These are phyloP conservation scores for Moxostoma hubbsi DNA, from an alignment of 2,797 vertebrate genomes.

Conservation along the genomic window DNA sequence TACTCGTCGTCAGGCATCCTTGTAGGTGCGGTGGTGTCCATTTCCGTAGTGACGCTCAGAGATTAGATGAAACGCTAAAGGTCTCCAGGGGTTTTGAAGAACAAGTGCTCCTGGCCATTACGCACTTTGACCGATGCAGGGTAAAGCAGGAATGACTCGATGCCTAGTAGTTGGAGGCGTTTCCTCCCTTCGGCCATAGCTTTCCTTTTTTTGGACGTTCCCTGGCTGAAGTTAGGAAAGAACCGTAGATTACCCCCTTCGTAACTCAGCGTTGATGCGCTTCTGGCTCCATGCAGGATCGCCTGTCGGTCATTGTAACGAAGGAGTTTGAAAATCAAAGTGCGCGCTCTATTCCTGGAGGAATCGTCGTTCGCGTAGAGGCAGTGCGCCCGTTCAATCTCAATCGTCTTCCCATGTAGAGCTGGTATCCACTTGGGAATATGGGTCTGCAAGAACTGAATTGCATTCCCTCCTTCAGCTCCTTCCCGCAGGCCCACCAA, in stretches of 20 bases:
- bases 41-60: not conserved
- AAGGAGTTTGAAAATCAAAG: slow-evolving; percentile 13
- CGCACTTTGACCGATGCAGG: not conserved
- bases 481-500: no score
- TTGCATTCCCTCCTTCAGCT: no score
- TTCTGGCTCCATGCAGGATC: not conserved
- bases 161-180: not conserved
- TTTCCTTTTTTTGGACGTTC: slow-evolving; percentile 5
- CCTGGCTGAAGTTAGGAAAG: slow-evolving; percentile 1
- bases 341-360: no score
- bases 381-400: no score
- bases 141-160: not conserved
- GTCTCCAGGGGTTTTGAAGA: not conserved
- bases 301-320: slow-evolving; percentile 9
- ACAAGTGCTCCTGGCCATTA: not conserved
- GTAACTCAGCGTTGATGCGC: not conserved
- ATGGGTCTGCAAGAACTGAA: no score
- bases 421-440: no score
- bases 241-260: not conserved
- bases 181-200: not conserved
- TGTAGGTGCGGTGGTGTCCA: no score
- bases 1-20: no score
- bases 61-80: not conserved
- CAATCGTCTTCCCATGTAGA: no score
- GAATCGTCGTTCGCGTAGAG: no score